Conservation (phyloP, 2,888 invertebrate genomes). For the Hesperia comma region DNA sequence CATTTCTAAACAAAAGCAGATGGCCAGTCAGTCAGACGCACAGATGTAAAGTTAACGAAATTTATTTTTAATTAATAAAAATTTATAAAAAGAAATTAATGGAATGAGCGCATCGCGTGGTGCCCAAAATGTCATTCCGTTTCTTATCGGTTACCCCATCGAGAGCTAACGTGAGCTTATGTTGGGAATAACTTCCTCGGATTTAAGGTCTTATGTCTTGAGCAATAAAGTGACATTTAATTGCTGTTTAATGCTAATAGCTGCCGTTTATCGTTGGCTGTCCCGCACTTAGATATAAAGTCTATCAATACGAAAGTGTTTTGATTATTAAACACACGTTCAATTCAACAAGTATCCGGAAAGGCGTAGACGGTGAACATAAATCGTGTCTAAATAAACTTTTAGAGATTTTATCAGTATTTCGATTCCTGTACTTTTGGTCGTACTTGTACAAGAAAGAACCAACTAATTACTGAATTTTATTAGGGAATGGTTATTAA, state of each 20-base stretch:
- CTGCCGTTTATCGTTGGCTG: slow-evolving; percentile 37
- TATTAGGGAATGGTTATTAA: neutral
- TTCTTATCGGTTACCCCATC: slow-evolving; percentile 47
- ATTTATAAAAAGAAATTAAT: slow-evolving; percentile 45
- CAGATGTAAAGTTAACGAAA: slow-evolving; percentile 43
- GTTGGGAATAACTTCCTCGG: slow-evolving; percentile 29
- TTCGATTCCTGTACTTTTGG: slow-evolving; percentile 1
- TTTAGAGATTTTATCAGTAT: slow-evolving; percentile 10
- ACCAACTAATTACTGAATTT: slow-evolving; percentile 5
- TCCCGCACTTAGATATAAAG: slow-evolving; percentile 25
- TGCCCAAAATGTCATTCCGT: slow-evolving; percentile 46
- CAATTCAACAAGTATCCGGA: slow-evolving; percentile 15
- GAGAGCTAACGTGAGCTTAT: slow-evolving; percentile 40
- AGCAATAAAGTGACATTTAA: slow-evolving; percentile 39
- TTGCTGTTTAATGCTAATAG: slow-evolving; percentile 34
- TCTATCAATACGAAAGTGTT: slow-evolving; percentile 35
- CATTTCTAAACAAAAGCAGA: slow-evolving; percentile 44
- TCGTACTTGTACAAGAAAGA: neutral
- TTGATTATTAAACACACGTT: slow-evolving; percentile 30
- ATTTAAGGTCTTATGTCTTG: slow-evolving; percentile 24
- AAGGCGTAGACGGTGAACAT: neutral
- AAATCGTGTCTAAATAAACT: neutral
- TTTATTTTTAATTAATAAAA: slow-evolving; percentile 48
- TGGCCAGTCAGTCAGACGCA: slow-evolving; percentile 42
- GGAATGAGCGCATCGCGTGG: slow-evolving; percentile 41